Evolutionary conservation across 2,797 vertebrate genomes (phyloP), one percentile per base, ranked within the genome.

Genomic region (Rhodeus uyekii): DNA sequence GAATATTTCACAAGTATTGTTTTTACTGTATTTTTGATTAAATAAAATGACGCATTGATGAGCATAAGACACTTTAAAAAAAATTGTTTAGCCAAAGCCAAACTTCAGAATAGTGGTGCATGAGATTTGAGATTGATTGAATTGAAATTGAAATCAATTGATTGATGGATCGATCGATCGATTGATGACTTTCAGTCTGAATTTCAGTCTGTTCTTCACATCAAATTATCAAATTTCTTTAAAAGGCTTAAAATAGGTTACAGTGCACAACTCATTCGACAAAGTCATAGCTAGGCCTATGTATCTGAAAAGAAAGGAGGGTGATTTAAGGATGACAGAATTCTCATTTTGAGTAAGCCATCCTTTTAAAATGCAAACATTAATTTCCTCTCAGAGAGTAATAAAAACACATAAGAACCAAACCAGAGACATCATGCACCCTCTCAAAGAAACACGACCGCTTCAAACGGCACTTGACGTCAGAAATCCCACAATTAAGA

Each of bases 401-500:
- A 39, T 13, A 2, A 55, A 29, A 5, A 24, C 19, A 12, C 3
- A 44, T 32, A 29, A 58, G 38, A 22, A 36, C 44, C 44, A 53
- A 65, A 50, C 44, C 1, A 2, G 14, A 65, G 44, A 78, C 3
- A 0, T 78, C 61, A 67, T 22, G 32, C 73, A 32, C 3, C 8
- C 13, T 67, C 9, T 29, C 8, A 34, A 61, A 44, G n/a, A 74
- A 55, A 32, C 14, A 29, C 29, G 61, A 53, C 8, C 12, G 5
- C 46, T 38, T 18, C 32, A 24, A 78, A 53, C 4, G 2, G 29
- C n/a, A 50, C 8, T 42, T 69, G 36, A 69, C 7, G 12, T 79
- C 64, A 79, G 24, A 74, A 39, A 81, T 50, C n/a, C 58, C 64
- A 16, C 16, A 74, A 50, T 73, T 39, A 50, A 32, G 14, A 73